Conservation (phyloP, 1,140 invertebrate species). For the Drosophila rhopaloa region DNA sequence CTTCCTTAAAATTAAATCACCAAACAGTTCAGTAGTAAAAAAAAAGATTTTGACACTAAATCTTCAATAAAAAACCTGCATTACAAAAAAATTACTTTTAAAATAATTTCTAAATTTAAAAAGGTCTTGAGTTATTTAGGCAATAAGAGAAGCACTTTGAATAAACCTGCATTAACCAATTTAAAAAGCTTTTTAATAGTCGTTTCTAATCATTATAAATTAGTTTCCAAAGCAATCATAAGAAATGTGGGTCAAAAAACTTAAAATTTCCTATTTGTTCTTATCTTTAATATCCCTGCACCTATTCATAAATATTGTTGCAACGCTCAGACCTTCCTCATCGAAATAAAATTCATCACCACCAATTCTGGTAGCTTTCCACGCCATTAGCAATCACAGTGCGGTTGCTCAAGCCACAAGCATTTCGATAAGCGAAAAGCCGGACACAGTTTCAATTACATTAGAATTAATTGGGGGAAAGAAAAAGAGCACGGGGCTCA, state of each 20-base stretch:
- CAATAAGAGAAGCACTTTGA: no score
- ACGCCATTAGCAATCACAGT: slow-evolving; percentile 23
- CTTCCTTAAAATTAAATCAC: no score
- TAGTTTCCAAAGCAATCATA: background rate
- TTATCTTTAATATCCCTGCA: background rate
- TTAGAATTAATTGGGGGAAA: slow-evolving; percentile 34
- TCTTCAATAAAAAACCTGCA: no score
- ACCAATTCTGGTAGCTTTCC: slow-evolving; percentile 20
- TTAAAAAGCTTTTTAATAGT: no score
- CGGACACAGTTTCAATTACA: slow-evolving; percentile 24
- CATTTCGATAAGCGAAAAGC: slow-evolving; percentile 23
- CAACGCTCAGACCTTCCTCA: background rate
- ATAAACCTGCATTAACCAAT: no score
- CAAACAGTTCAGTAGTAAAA: no score
- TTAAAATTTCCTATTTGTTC: background rate
- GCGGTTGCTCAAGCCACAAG: slow-evolving; percentile 16
- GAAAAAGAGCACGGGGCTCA: slow-evolving; percentile 6
- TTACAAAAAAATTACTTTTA: no score
- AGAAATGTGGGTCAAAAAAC: background rate
- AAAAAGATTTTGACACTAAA: no score
- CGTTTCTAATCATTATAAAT: no score
- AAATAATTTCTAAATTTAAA: no score
- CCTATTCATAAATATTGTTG: background rate
- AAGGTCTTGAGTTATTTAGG: no score
- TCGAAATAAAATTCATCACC: background rate